Evolutionary conservation across 1,140 invertebrate genomes (phyloP).

Genomic region (Drosophila nigrodunni): DNA sequence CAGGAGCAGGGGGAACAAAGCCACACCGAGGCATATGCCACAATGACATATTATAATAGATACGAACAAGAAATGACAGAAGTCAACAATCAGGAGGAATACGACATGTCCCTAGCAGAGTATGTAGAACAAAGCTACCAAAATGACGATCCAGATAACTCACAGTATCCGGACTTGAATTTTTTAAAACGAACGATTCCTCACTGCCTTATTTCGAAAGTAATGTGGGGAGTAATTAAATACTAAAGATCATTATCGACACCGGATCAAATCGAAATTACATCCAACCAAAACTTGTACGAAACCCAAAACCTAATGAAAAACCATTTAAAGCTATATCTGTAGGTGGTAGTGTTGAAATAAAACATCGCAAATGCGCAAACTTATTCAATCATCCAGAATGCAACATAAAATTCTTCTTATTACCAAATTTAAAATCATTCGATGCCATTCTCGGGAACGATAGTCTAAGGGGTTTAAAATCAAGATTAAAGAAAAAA

Average conservation of each 20-base stretch:
- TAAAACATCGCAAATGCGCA: background rate
- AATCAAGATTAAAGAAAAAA: background rate
- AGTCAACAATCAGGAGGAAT: background rate
- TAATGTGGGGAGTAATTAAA: constrained; percentile 12
- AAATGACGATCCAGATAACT: background rate
- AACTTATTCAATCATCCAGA: background rate
- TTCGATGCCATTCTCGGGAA: background rate
- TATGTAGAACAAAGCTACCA: no score
- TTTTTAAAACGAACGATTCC: constrained; percentile 39
- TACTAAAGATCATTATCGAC: constrained; percentile 38
- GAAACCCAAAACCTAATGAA: constrained; percentile 29
- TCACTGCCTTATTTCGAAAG: constrained; percentile 52
- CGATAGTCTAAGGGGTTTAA: no score
- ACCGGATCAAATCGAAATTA: constrained; percentile 49
- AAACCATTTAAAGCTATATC: constrained; percentile 35
- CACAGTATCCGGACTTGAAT: constrained; percentile 7
- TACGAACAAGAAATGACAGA: background rate
- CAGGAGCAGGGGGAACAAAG: background rate
- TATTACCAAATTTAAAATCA: background rate
- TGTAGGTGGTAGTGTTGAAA: background rate
- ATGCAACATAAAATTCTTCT: background rate
- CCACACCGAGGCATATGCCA: constrained; percentile 10
- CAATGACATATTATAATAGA: background rate
- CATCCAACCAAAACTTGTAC: constrained; percentile 36
- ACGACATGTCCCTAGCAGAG: background rate